These are phyloP conservation scores for Knipowitschia caucasica DNA, from an alignment of 2,797 vertebrate genomes.

Conservation along the genomic window DNA sequence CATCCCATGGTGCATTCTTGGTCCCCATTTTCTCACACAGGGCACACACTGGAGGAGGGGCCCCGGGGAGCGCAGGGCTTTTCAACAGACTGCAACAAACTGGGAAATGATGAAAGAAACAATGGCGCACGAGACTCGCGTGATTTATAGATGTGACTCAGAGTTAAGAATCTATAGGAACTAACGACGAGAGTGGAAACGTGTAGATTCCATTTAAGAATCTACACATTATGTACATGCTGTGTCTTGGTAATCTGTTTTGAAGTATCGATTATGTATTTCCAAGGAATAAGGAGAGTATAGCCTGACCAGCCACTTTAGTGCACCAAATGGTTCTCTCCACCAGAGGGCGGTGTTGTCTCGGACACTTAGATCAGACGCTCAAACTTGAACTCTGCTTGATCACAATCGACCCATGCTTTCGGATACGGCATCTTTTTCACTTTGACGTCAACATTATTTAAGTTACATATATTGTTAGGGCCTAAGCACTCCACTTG, in stretches of 20 bases:
- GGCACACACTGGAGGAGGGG: slow-evolving; percentile 27
- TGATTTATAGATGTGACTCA: slow-evolving; percentile 5
- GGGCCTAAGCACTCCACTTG: too few species aligned
- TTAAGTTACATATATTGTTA: too few species aligned
- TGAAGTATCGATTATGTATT: too few species aligned
- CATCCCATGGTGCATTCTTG: slow-evolving; percentile 54
- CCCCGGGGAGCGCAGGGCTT: slow-evolving; percentile 37
- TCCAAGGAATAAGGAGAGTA: not conserved
- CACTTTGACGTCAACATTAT: too few species aligned
- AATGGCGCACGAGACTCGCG: slow-evolving; percentile 17
- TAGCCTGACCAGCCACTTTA: not conserved
- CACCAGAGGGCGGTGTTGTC: not conserved
- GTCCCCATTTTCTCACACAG: slow-evolving; percentile 42
- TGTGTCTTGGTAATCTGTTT: too few species aligned
- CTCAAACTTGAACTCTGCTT: not conserved
- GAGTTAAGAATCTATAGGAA: not conserved
- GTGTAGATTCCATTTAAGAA: too few species aligned
- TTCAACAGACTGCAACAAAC: slow-evolving; percentile 36
- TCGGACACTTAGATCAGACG: not conserved
- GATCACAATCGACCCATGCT: too few species aligned
- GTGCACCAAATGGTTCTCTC: not conserved
- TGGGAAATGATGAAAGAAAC: slow-evolving; percentile 25
- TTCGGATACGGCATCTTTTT: too few species aligned
- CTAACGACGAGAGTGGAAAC: not conserved
- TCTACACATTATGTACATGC: too few species aligned